phyloP scores from a whole-genome alignment of 2,888 invertebrate genomes.

The Monopis laevigella region DNA sequence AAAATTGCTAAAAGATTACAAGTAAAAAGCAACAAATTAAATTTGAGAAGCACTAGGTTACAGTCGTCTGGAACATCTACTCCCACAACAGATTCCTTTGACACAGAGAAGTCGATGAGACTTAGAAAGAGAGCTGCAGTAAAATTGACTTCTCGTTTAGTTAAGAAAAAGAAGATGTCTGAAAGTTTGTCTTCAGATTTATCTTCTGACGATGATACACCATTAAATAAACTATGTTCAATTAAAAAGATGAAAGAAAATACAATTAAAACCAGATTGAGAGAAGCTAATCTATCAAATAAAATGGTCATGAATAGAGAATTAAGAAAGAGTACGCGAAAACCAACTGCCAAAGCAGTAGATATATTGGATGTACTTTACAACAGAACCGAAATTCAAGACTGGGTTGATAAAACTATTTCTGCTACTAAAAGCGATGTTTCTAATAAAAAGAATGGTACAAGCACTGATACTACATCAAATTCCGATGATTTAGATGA shows the following conservation, averaged over 20 bases:
- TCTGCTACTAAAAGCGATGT: too few species aligned
- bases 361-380: not conserved
- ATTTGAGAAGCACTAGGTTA: not conserved
- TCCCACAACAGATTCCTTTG: not conserved
- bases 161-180: not conserved
- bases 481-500: too few species aligned
- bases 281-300: too few species aligned
- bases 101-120: not conserved
- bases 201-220: slow-evolving; percentile 14
- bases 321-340: too few species aligned
- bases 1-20: too few species aligned
- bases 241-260: not conserved
- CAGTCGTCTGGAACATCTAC: not conserved
- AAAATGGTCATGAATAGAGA: too few species aligned
- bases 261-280: too few species aligned
- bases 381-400: not conserved
- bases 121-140: not conserved
- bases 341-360: not conserved
- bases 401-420: not conserved
- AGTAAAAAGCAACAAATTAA: not conserved
- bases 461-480: too few species aligned
- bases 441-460: too few species aligned
- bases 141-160: not conserved
- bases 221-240: slow-evolving; percentile 2
- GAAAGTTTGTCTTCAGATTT: slow-evolving; percentile 1